Base-by-base conservation (phyloP, 2,888 invertebrate genomes). In the Scaptomyza reducta region DNA sequence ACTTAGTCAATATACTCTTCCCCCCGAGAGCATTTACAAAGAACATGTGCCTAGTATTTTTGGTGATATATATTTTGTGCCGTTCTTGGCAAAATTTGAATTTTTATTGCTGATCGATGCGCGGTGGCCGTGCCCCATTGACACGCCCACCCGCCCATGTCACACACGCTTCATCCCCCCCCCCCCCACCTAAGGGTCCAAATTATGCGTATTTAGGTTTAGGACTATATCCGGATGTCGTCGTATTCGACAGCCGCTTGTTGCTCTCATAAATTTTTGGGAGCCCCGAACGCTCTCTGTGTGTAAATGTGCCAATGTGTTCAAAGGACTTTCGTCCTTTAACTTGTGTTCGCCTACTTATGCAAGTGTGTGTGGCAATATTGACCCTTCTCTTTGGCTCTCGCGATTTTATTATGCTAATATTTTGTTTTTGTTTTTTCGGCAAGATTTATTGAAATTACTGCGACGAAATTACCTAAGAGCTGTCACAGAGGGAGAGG, bases 41-140 rank as follows among this genome's bases (percentile, higher is more conserved):
- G 58, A 58, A 46, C 70, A 65, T 40, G 60, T 74, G 60, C 40
- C 55, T 53, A 49, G 18, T 33, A 51, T 42, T 61, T 16, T 57
- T 47, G 60, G 64, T 70, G 49, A 56, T n/a, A 13, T 33, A 13
- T 33, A 13, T 77, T 76, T 81, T 87, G 55, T 79, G 83, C 68
- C 66, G 54, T 71, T 67, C 77, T 83, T 86, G 74, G 70, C 79
- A 59, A 75, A 86, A 85, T 82, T 89, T 89, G 79, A 89, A 86
- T 87, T 89, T 89, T 89, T 89, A 90, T 90, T 89, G 79, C 80
- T 81, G 79, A 90, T 89, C 89, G 85, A 86, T 89, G 84, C 70
- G 67, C 55, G 76, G 31, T 31, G 27, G 54, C 66, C 44, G 59
- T 33, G 76, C 66, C 51, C 71, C 78, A 79, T 79, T 75, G 78